Evolutionary conservation across 2,113 vertebrate species (phyloP).

Genomic region (Trichechus manatus): DNA sequence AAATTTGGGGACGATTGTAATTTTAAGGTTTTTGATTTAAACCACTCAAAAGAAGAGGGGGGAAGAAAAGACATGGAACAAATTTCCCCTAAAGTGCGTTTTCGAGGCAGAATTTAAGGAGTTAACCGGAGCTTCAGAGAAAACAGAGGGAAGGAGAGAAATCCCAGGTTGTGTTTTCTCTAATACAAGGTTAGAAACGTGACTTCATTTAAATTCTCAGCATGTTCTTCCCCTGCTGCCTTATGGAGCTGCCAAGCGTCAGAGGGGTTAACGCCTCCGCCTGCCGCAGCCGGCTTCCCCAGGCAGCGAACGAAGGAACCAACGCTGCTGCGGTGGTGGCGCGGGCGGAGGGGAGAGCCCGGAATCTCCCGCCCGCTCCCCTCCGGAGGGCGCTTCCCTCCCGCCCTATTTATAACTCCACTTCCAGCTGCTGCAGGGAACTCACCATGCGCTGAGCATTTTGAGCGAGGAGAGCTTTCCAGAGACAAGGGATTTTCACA

Average conservation of each 20-base stretch:
- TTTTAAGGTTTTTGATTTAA: conserved; percentile 19
- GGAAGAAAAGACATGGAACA: no score
- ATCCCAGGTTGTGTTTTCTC: not conserved
- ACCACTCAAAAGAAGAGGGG: not conserved
- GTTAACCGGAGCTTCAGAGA: not conserved
- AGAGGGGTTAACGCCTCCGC: conserved; percentile 32
- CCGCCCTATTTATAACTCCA: conserved; percentile 77
- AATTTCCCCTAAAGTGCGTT: not conserved
- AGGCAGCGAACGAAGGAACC: not conserved
- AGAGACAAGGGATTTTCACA: conserved; percentile 52
- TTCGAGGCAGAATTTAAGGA: not conserved
- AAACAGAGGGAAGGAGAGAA: not conserved
- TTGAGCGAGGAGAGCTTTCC: not conserved
- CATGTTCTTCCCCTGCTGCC: not conserved
- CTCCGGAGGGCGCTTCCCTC: conserved; percentile 44
- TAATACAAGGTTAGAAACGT: not conserved
- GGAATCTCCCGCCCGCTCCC: conserved; percentile 72
- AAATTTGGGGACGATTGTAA: conserved; percentile 69
- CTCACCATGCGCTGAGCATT: not conserved
- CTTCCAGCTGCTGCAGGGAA: conserved; percentile 69
- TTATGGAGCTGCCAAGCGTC: not conserved
- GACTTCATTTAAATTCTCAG: not conserved
- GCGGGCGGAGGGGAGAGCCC: conserved; percentile 27
- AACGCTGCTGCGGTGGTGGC: not conserved
- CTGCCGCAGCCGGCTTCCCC: conserved; percentile 67